phyloP scores from a whole-genome alignment of 2,888 invertebrate species.

The Dolichopus griseipennis region DNA sequence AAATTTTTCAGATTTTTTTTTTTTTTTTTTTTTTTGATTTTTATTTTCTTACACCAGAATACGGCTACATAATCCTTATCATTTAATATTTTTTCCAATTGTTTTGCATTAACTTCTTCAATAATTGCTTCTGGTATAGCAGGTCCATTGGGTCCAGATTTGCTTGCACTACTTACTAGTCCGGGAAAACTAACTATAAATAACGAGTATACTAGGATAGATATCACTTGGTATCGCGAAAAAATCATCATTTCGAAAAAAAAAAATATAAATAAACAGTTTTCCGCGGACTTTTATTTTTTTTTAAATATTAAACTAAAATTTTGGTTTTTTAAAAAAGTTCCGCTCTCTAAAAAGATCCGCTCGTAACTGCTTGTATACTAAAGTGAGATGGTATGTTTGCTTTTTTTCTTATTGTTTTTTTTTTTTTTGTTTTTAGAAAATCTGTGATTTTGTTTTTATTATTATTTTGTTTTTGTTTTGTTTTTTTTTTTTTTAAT shows the following conservation, averaged over 20 bases:
- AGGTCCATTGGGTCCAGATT: slow-evolving; percentile 42
- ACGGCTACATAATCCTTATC: slow-evolving; percentile 92
- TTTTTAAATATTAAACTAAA: slow-evolving; percentile 18
- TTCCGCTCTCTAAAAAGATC: slow-evolving; percentile 46
- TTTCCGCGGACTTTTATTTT: slow-evolving; percentile 43
- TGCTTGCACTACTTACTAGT: slow-evolving; percentile 43
- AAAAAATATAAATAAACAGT: slow-evolving; percentile 25
- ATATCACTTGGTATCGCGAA: slow-evolving; percentile 43
- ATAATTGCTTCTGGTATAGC: slow-evolving; percentile 62
- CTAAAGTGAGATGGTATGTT: slow-evolving; percentile 24
- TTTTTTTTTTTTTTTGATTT: slow-evolving; percentile 15
- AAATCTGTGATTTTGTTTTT: slow-evolving; percentile 11
- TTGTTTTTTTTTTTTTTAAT: neutral
- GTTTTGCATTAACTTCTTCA: slow-evolving; percentile 88
- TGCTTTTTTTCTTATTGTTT: slow-evolving; percentile 20
- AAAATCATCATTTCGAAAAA: slow-evolving; percentile 40
- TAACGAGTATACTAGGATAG: slow-evolving; percentile 40
- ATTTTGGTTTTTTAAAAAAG: slow-evolving; percentile 31
- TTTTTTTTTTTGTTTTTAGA: slow-evolving; percentile 13
- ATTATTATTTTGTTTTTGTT: neutral
- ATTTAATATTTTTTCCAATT: slow-evolving; percentile 78
- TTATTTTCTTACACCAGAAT: slow-evolving; percentile 77
- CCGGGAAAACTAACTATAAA: slow-evolving; percentile 43
- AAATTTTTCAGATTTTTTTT: neutral
- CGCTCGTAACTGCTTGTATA: slow-evolving; percentile 45